Evolutionary conservation across 2,113 vertebrate genomes (phyloP).

Genomic region (Typhlomys cinereus): DNA sequence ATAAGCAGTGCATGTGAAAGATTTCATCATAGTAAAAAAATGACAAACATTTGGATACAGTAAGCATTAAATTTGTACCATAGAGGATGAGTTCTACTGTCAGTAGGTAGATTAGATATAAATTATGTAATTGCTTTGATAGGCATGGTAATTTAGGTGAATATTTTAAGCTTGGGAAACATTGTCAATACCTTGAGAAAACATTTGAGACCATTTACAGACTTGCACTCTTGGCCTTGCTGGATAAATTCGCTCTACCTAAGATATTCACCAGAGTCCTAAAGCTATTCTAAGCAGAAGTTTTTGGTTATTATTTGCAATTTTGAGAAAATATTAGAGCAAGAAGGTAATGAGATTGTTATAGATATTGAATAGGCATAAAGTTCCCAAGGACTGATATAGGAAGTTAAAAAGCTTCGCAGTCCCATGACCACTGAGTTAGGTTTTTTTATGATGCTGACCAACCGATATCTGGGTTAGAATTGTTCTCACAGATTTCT

Average conservation of each 20-base stretch:
- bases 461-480: neutral
- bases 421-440: neutral
- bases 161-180: neutral
- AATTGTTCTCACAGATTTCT: neutral
- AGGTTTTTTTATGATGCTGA: neutral
- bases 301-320: neutral
- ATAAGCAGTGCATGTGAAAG: neutral
- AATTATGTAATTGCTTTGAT: neutral
- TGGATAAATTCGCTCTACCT: neutral
- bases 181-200: neutral
- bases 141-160: neutral
- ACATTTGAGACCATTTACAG: neutral
- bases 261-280: neutral
- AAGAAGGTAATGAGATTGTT: neutral
- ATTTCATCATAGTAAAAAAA: neutral
- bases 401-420: neutral
- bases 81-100: neutral
- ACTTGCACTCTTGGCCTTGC: neutral
- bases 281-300: neutral
- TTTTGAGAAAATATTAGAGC: neutral
- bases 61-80: neutral
- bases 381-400: no score
- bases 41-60: neutral
- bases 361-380: neutral
- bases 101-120: neutral